Evolutionary conservation across 92 coral and sea anemone genomes (phyloP).

Genomic region (Blastomussa wellsi): DNA sequence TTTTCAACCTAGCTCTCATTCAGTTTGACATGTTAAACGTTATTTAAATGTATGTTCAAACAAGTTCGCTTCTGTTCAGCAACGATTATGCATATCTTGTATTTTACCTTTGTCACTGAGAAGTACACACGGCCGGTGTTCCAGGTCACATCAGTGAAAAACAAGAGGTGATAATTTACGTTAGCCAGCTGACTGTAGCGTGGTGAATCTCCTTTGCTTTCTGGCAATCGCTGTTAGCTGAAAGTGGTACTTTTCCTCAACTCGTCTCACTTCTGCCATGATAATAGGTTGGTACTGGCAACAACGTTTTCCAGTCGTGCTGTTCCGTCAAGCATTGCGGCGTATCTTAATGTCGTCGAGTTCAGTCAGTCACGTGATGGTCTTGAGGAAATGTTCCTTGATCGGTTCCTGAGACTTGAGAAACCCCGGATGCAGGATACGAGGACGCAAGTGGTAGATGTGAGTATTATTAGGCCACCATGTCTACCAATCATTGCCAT

Average conservation of each 20-base stretch:
- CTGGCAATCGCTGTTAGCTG: not conserved
- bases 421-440: slow-evolving; percentile 98
- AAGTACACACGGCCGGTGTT: not conserved
- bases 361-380: slow-evolving; percentile 98
- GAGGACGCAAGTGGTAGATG: slow-evolving; percentile 87
- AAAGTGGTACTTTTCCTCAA: not conserved
- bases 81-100: not conserved
- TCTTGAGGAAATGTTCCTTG: slow-evolving; percentile 92
- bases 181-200: not conserved
- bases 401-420: slow-evolving; percentile 91
- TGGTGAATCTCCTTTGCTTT: not conserved
- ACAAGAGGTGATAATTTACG: not conserved
- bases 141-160: not conserved
- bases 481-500: too few species aligned
- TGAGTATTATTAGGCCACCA: slow-evolving; percentile 17
- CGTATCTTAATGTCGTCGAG: slow-evolving; percentile 88
- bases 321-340: slow-evolving; percentile 87
- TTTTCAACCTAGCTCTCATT: too few species aligned
- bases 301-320: slow-evolving; percentile 79
- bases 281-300: slow-evolving; percentile 84
- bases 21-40: too few species aligned
- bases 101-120: not conserved
- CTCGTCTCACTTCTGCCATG: not conserved
- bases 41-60: not conserved
- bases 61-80: not conserved